These are phyloP conservation scores for Lagopus leucura DNA, from an alignment of 2,113 vertebrate genomes.

Conservation along the genomic window DNA sequence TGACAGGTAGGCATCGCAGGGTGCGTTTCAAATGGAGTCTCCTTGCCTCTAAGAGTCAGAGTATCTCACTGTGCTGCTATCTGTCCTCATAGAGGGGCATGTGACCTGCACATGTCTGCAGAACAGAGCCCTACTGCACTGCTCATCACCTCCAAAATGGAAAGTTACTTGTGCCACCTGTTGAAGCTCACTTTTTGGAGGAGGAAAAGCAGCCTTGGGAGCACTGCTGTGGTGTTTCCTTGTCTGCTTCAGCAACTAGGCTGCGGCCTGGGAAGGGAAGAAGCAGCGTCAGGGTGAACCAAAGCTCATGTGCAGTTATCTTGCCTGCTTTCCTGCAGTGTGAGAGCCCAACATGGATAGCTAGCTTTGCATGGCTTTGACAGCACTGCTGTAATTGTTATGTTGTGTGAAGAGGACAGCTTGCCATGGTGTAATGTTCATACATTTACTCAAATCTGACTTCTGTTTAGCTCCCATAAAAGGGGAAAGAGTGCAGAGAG, in stretches of 20 bases:
- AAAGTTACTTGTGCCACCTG: not conserved
- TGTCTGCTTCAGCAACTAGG: not conserved
- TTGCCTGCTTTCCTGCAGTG: rapidly evolving
- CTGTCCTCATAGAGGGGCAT: not conserved
- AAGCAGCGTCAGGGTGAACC: not conserved
- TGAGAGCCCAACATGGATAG: not conserved
- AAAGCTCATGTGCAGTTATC: rapidly evolving
- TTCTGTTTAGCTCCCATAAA: not conserved
- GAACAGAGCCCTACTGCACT: not conserved
- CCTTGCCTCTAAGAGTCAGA: not conserved
- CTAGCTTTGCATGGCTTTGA: rapidly evolving
- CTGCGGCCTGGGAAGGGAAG: not conserved
- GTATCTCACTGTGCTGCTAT: not conserved
- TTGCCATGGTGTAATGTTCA: not conserved
- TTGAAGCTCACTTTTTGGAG: not conserved
- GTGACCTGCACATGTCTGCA: not conserved
- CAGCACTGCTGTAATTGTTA: not conserved
- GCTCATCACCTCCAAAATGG: not conserved
- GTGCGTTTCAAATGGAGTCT: not conserved
- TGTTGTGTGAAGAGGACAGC: not conserved
- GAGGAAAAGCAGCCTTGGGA: not conserved
- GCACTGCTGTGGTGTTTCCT: not conserved
- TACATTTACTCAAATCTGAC: not conserved
- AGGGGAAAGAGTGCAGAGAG: not conserved
- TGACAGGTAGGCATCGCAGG: not conserved